phyloP scores from a whole-genome alignment of 2,797 vertebrate genomes.

The Pangasius krempfi region DNA sequence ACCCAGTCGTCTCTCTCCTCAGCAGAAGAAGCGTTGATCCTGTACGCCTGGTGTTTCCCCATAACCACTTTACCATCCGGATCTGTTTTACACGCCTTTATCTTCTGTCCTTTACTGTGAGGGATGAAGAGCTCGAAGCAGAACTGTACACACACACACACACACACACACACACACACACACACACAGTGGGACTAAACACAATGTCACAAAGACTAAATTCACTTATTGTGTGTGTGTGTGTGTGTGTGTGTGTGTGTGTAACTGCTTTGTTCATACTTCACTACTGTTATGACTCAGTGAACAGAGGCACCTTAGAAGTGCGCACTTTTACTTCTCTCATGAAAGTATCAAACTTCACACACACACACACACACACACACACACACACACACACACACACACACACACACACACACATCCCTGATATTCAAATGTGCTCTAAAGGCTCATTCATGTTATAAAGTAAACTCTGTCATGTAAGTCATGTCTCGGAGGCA shows the following conservation, averaged over 20 bases:
- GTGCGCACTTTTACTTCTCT: background rate
- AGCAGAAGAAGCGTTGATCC: constrained; percentile 82
- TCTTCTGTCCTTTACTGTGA: constrained; percentile 84
- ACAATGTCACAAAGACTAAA: no score
- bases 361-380: background rate
- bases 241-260: background rate
- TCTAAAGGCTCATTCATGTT: background rate
- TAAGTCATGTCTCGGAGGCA: background rate
- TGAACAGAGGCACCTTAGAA: background rate
- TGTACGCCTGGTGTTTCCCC: constrained; percentile 91
- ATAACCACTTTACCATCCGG: constrained; percentile 88
- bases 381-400: no score
- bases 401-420: no score
- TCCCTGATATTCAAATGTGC: background rate
- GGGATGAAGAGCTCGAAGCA: constrained; percentile 89
- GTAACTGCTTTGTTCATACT: background rate
- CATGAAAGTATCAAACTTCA: background rate
- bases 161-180: constrained; percentile 16
- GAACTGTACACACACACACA: constrained; percentile 73
- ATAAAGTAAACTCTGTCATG: background rate
- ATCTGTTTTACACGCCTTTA: constrained; percentile 95
- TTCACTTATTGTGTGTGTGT: background rate
- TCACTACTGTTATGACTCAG: background rate
- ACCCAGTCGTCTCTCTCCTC: constrained; percentile 90
- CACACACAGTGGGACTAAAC: background rate